These are phyloP conservation scores for Pseudochromis fuscus DNA, from an alignment of 2,797 vertebrate species.

Conservation along the genomic window DNA sequence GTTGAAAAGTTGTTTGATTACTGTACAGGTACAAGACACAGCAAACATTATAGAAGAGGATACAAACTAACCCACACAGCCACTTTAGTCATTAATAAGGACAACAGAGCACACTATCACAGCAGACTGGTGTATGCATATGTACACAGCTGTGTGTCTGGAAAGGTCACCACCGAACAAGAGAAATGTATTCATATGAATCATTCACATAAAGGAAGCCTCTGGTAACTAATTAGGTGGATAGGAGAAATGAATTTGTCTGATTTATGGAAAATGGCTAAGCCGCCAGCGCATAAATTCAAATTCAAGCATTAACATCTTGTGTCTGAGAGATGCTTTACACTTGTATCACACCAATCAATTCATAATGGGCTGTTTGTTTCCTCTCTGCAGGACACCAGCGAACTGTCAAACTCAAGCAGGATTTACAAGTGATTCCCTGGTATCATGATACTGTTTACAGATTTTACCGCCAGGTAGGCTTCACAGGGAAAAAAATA, in stretches of 20 bases:
- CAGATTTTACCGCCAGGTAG: constrained; percentile 21
- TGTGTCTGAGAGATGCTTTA: constrained; percentile 21
- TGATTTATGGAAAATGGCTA: constrained; percentile 57
- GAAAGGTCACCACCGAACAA: constrained; percentile 66
- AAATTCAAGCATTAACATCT: constrained; percentile 33
- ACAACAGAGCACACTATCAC: constrained; percentile 20
- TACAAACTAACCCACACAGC: constrained; percentile 23
- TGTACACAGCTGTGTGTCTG: constrained; percentile 17
- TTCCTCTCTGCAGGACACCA: constrained; percentile 1
- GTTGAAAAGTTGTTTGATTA: constrained; percentile 4
- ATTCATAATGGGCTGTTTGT: constrained; percentile 2
- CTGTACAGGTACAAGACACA: not conserved
- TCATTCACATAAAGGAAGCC: constrained; percentile 67
- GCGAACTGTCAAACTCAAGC: constrained; percentile 10
- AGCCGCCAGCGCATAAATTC: constrained; percentile 33
- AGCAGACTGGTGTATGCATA: constrained; percentile 3
- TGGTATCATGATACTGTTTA: constrained; percentile 8
- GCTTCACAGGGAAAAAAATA: not conserved
- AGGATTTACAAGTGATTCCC: constrained; percentile 19
- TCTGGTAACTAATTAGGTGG: constrained; percentile 69
- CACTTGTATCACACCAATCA: not conserved
- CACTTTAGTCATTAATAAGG: constrained; percentile 29
- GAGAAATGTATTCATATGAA: constrained; percentile 72
- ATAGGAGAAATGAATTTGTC: constrained; percentile 44
- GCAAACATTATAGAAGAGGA: constrained; percentile 5